Evolutionary conservation across 2,888 invertebrate genomes (phyloP), one percentile per base, ranked within the genome.

Genomic region (Cataglyphis livida): DNA sequence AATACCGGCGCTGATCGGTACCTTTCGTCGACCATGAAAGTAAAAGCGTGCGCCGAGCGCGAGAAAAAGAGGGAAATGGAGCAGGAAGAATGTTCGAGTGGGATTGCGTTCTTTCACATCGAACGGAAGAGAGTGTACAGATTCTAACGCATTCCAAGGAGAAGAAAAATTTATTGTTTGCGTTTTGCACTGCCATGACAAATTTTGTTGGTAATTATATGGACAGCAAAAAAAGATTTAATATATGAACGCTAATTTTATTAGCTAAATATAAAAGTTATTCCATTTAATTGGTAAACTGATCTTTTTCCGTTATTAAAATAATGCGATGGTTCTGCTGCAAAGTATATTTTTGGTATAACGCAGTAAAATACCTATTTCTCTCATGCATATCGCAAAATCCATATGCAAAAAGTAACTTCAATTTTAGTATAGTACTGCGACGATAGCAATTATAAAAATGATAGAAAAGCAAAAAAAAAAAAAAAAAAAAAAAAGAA

Each of bases 1-100:
- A 89, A 89, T 89, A 78, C 83, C 84, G 81, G 73, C 70, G 64
- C 64, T 78, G 81, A 48, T 64, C 85, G 62, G 38, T 48, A 51
- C 83, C 87, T 89, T 90, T 89, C 84, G 87, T 90, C 90, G 90
- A 61, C 89, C 90, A 87, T 90, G 90, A 90, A 90, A 90, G 90
- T 90, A 90, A 90, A 89, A 90, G 90, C 89, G 61, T 62, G 62
- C 82, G 57, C 51, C 10, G 41, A 74, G 21, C 51, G 59, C 35
- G 38, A 74, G 83, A 85, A 78, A 81, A 90, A 84, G 87, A 71
- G 81, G 62, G 84, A 87, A 88, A 83, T 87, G 71, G 88, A 90
- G 75, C 84, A 90, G 84, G 85, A 90, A 90, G 85, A 83, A 85
- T 68, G 59, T 35, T 32, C 38, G 35, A 59, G 54, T 38, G 12